Percentiles rank a stretch among this genome's conserved stretches.
These are phyloP conservation scores for Anabas testudineus DNA, from an alignment of 2,797 vertebrate species.

Conservation along the genomic window DNA sequence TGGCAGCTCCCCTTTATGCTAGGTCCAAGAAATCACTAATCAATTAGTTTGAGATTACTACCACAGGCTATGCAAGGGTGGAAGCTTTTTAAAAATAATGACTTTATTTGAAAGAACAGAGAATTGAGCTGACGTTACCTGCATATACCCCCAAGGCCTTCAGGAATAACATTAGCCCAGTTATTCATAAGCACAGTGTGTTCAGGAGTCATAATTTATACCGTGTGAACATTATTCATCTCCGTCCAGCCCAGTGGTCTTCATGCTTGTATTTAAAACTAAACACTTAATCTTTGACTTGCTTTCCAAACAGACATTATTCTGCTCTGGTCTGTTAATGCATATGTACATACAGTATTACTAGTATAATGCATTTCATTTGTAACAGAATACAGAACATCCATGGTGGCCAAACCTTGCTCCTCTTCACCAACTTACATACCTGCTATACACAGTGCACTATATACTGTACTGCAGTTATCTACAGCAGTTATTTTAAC, in stretches of 20 bases:
- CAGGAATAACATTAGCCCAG: constrained; percentile 46
- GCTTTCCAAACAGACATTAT: constrained; percentile 5
- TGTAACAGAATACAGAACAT: constrained; percentile 2
- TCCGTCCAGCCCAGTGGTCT: constrained; percentile 7
- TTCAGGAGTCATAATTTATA: constrained; percentile 27
- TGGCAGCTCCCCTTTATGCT: constrained; percentile 20
- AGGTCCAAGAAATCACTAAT: constrained; percentile 50
- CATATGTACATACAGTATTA: not conserved
- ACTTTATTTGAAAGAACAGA: constrained; percentile 47
- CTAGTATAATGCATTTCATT: not conserved
- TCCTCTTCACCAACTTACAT: constrained; percentile 45
- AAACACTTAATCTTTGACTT: not conserved
- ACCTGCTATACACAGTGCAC: not conserved
- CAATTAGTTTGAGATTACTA: constrained; percentile 65
- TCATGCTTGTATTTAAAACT: constrained; percentile 10
- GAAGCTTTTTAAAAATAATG: constrained; percentile 57
- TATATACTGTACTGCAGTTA: not conserved
- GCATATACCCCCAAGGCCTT: constrained; percentile 25
- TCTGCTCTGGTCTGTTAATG: not conserved
- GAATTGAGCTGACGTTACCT: constrained; percentile 30
- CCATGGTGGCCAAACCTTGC: constrained; percentile 62
- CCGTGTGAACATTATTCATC: constrained; percentile 35
- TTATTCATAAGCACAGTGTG: constrained; percentile 46
- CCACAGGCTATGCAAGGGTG: constrained; percentile 41
- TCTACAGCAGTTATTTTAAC: constrained; percentile 3